Base-by-base conservation (phyloP, 2,888 invertebrate genomes). In the Thecocarcelia acutangulata region DNA sequence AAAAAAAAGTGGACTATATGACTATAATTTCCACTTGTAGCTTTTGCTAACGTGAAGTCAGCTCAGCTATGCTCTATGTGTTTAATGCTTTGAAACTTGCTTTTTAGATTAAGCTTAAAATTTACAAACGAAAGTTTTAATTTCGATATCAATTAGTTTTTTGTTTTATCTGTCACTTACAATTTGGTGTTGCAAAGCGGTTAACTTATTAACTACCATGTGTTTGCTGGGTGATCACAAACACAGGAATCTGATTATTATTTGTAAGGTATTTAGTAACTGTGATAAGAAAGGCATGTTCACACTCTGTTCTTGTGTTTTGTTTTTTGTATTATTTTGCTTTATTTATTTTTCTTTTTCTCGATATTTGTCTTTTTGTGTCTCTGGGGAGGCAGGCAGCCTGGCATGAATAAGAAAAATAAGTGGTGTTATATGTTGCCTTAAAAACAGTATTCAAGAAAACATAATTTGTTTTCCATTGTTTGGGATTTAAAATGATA, bases 371-470 rank as follows among this genome's bases (percentile, higher is more conserved):
- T 6, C 9, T 19, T 3, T 12, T 63, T 12, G 3, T 46, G 44
- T 15, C 61, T 12, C 33, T 33, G 12, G 21, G 11, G 21, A 37
- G 40, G 15, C 8, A 52, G 66, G 40, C 40, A 33, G 17, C 21
- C 40, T 17, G 19, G 17, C 21, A 54, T 17, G 19, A 24, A 54
- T 50, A 24, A 24, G 3, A 24, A 24, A 12, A 19, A 50, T 17
- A 12, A 5, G 15, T 46, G n/a, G 28, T 40, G 33, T 42, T 17
- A n/a, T 13, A 40, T 40, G 59, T 50, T 50, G 24, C 24, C 5
- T 44, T 1, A 28, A 59, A 59, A 40, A 70, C n/a, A 59, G 59
- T 59, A 40, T 72, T 21, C 48, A 19, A 58, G 46, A 17, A 21
- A 24, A 2, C 24, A 2, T 5, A 37, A 52, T 15, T 52, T 54